phyloP scores from a whole-genome alignment of 2,113 vertebrate genomes.

The Lutjanus erythropterus region DNA sequence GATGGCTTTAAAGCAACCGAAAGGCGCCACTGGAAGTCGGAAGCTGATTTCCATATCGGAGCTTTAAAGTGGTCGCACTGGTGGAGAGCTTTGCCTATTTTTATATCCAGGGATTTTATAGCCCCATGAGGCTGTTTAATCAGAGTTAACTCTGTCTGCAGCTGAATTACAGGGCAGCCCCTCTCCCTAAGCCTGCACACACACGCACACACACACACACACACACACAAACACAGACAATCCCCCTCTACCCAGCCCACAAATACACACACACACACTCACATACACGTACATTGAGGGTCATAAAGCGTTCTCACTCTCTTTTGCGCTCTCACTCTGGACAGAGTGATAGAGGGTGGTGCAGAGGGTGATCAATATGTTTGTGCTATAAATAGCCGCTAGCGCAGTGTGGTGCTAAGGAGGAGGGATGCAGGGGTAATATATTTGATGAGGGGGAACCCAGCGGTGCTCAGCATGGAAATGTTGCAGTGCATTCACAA shows the following conservation, averaged over 20 bases:
- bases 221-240: conserved; percentile 15
- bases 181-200: conserved; percentile 28
- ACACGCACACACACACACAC: conserved; percentile 11
- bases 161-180: conserved; percentile 65
- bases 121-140: conserved; percentile 76
- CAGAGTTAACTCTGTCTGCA: conserved; percentile 73
- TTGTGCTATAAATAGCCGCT: conserved; percentile 84
- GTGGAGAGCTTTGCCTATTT: conserved; percentile 63
- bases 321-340: conserved; percentile 46
- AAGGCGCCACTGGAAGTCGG: conserved; percentile 11
- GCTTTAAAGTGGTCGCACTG: conserved; percentile 25
- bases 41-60: conserved; percentile 46
- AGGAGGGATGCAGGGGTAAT: conserved; percentile 80
- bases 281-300: conserved; percentile 9
- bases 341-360: conserved; percentile 78
- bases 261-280: background rate
- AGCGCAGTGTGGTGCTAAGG: conserved; percentile 78
- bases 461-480: conserved; percentile 70
- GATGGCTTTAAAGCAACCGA: conserved; percentile 31
- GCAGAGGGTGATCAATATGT: conserved; percentile 85
- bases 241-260: background rate
- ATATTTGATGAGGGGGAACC: conserved; percentile 78
- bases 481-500: conserved; percentile 65
- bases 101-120: conserved; percentile 67
- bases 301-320: conserved; percentile 48